Evolutionary conservation across 2,797 vertebrate species (phyloP), one percentile per base, ranked within the genome.

Genomic region (Acanthiza pusilla): DNA sequence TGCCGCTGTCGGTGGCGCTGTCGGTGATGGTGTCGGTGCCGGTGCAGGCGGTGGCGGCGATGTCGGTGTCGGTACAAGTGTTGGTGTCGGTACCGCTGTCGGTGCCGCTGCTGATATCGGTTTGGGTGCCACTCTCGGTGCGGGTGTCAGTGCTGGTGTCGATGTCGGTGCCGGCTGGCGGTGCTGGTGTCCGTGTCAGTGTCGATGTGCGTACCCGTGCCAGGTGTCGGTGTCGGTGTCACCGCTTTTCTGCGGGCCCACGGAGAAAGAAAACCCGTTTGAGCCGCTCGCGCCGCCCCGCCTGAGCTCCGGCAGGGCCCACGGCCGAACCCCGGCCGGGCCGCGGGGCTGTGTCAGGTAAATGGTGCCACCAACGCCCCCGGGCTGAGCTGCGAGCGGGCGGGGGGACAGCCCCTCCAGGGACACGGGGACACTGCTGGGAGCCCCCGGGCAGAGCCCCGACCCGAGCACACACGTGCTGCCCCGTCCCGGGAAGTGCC

Each of bases 271-370:
- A 45, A 34, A 0, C 11, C 8, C 5, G 1, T 11, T 40, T 21
- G 30, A 22, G 6, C 12, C 0, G 4, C 25, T 29, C 1, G 1
- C 40, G 29, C 5, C 4, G 47, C 78, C 4, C 5, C 3, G 3
- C 36, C 61, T 4, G 32, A 51, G 71, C 11, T 2, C 21, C 2
- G 2, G 62, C 45, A 36, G 50, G 30, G 32, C 32, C 57, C 0
- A 4, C 2, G 11, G 34, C 30, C 29, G 8, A 21, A 30, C 11
- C 30, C 11, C 11, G 1, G 7, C 68, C 3, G 1, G 42, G 25
- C 36, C 3, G 6, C 7, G 32, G 32, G 38, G 45, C n/a, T 45
- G 38, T 6, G 71, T 5, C 51, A 1, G 47, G 40, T 5, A 26
- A 6, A 2, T 3, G 48, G 55, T 16, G 54, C 13, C 48, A 13